Percentiles rank a stretch among this genome's conserved stretches.
phyloP scores from a whole-genome alignment of 2,113 vertebrate species.

The Romanogobio albipinnatus region DNA sequence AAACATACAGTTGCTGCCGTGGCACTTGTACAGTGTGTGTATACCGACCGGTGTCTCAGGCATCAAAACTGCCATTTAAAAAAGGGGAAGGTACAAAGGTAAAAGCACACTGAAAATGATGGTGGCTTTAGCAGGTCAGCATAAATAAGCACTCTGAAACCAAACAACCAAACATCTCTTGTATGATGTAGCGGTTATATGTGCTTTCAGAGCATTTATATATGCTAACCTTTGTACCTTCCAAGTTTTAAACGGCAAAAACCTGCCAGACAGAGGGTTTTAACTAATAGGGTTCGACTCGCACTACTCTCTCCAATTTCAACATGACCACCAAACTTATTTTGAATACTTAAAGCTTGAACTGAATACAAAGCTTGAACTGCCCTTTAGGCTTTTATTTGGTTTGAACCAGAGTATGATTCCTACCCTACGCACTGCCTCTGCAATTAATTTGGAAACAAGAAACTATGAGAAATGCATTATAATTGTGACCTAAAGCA shows the following conservation, averaged over 20 bases:
- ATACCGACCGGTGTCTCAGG: not conserved
- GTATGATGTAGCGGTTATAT: not conserved
- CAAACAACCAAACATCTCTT: not conserved
- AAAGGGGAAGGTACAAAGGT: not conserved
- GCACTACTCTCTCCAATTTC: not conserved
- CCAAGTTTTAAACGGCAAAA: not conserved
- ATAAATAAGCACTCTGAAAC: not conserved
- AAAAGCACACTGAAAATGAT: not conserved
- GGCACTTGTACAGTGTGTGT: not conserved
- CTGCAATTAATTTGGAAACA: not conserved
- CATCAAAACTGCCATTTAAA: constrained; percentile 7
- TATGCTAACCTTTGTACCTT: not conserved
- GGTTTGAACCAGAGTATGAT: not conserved
- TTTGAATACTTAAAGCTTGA: not conserved
- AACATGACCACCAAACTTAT: not conserved
- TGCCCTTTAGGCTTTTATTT: not conserved
- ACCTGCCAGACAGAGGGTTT: not conserved
- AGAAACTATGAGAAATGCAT: not conserved
- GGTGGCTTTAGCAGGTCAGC: not conserved
- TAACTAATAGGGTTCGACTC: not conserved
- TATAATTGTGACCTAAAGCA: constrained; percentile 7
- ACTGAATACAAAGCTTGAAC: constrained; percentile 3
- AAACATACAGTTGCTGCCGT: not conserved
- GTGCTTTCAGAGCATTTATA: not conserved
- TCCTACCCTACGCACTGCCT: not conserved